These are phyloP conservation scores for Mamestra brassicae DNA, from an alignment of 2,888 invertebrate genomes.

Conservation along the genomic window DNA sequence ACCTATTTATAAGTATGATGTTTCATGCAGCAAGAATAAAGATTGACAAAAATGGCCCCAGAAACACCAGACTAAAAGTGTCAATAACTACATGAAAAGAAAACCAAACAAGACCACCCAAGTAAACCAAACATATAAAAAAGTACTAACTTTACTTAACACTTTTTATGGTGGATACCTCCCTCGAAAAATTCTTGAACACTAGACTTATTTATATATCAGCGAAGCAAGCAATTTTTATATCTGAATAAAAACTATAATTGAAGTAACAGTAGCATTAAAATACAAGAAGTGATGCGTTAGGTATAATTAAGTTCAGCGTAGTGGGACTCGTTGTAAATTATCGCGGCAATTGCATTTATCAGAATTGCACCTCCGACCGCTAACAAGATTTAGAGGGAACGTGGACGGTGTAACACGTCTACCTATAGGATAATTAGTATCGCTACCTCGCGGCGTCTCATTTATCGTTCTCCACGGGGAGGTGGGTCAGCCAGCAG, in stretches of 20 bases:
- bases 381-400: constrained; percentile 86
- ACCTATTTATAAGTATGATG: background rate
- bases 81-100: constrained; percentile 10
- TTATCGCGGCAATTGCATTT: constrained; percentile 79
- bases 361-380: constrained; percentile 83
- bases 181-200: constrained; percentile 36
- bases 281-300: constrained; percentile 59
- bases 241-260: constrained; percentile 30
- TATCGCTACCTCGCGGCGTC: constrained; percentile 89
- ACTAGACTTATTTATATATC: constrained; percentile 30
- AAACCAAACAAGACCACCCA: constrained; percentile 20
- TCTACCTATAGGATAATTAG: constrained; percentile 89
- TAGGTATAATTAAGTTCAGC: constrained; percentile 67
- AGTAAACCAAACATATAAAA: constrained; percentile 32
- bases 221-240: constrained; percentile 21
- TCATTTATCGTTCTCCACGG: constrained; percentile 88
- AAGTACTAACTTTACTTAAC: constrained; percentile 29
- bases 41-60: background rate
- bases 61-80: constrained; percentile 14
- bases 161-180: constrained; percentile 31
- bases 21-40: background rate
- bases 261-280: constrained; percentile 26
- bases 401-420: constrained; percentile 81
- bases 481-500: constrained; percentile 89
- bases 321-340: constrained; percentile 71